Evolutionary conservation across 2,113 vertebrate species (phyloP), one percentile per base, ranked within the genome.

Genomic region (Stegostoma tigrinum): DNA sequence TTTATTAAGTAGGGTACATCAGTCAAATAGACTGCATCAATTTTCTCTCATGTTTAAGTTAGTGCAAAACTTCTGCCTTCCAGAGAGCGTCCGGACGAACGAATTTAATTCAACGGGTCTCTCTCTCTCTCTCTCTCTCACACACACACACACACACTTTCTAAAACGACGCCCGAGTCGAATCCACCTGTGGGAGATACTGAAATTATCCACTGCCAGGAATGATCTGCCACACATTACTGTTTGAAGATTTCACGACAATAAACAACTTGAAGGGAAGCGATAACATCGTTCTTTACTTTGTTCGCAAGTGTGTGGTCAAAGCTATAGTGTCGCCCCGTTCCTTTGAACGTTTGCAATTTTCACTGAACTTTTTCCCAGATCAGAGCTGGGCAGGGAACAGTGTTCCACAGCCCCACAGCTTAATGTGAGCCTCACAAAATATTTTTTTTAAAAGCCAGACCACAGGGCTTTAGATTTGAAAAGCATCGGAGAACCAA

Each of bases 221-320:
- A 93, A 66, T n/a, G 14, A 5, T 48, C 27, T 72, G 93, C 66
- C 8, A 12, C 42, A 42, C 2, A n/a, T 95, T 75, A 30, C 27
- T 72, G 67, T 48, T 61, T 21, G 17, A 72, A 95, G 66, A 24
- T 42, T 70, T 48, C 19, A 48, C 67, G 27, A 45, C 94, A 75
- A 72, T 95, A 95, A 95, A 70, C 45, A 72, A 45, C 38, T 45
- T 72, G 68, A 95, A 95, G 67, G 38, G 34, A 70, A 95, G 67
- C 10, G 45, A 38, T 94, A 94, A 94, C 14, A 67, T n/a, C 68
- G 68, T 94, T 67, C 67, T 38, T 72, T 70, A 68, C 91, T 27
- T 12, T 68, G 91, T 72, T 72, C 34, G 24, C 67, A 48, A 19
- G 67, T 72, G 10, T 94, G 67, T 27, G 38, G 67, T 72, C 94